Evolutionary conservation across 2,888 invertebrate species (phyloP).

Genomic region (Drosophila longiperda): DNA sequence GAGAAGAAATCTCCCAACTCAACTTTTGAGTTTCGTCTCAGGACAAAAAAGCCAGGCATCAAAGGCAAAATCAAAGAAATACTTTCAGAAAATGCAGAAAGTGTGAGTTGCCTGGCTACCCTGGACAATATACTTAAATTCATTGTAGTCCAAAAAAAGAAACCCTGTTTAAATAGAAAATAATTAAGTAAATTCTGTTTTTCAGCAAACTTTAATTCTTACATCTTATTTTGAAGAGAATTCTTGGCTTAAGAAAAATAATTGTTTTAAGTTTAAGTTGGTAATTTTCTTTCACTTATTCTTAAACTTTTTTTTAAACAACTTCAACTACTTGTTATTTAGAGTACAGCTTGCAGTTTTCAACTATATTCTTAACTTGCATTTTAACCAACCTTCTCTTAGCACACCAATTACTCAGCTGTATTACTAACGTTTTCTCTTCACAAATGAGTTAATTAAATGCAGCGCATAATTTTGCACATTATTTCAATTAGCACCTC

Average conservation of each 20-base stretch:
- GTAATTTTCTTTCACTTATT: background rate
- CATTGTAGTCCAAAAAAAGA: background rate
- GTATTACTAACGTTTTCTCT: background rate
- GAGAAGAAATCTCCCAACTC: constrained; percentile 21
- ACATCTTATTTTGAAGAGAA: background rate
- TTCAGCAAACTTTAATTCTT: background rate
- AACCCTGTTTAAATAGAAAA: background rate
- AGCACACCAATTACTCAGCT: background rate
- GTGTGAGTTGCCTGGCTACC: constrained; percentile 2
- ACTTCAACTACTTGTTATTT: background rate
- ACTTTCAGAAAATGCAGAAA: background rate
- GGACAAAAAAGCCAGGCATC: constrained; percentile 20
- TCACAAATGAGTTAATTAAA: constrained; percentile 2
- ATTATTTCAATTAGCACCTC: constrained; percentile 9
- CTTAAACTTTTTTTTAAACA: background rate
- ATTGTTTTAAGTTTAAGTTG: background rate
- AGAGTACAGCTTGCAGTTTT: background rate
- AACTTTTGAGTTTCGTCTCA: constrained; percentile 17
- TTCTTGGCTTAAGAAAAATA: background rate
- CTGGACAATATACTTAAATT: background rate
- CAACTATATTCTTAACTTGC: background rate
- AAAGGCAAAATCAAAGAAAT: constrained; percentile 24
- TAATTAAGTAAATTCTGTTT: background rate
- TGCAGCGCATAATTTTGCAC: background rate
- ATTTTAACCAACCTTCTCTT: background rate